Base-by-base conservation (phyloP, 2,797 vertebrate genomes). In the Leptatherina wallacei region DNA sequence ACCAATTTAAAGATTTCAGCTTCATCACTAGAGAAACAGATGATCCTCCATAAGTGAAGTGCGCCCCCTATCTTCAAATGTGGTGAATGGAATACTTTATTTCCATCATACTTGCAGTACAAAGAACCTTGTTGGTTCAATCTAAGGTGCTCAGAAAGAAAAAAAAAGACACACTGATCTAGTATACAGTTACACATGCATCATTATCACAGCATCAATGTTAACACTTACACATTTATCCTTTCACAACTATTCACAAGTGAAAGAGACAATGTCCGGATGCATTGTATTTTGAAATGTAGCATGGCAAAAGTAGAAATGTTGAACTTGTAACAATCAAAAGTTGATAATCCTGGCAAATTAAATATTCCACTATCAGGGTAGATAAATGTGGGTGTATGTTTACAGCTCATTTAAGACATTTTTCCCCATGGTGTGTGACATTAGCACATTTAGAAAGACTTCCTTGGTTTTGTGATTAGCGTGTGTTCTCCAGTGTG, bases 61-160 rank as follows among this genome's bases (percentile, higher is more conserved):
- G 72, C 51, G 9, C 82, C 85, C 71, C 61, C 83, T 73, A 4
- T 58, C 66, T 36, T 10, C 76, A 2, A 44, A 9, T 59, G 58
- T 35, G 40, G 36, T 60, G 47, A 13, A 80, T 1, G 77, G 36
- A 51, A 22, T 11, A 0, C n/a, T 22, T 51, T 22, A 3, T 22
- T 51, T 49, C 8, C 7, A 22, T 10, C 20, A 49, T n/a, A 9
- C 20, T 44, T 44, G 42, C 16, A 42, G 2, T 6, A 44, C 1
- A 22, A 12, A 51, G 9, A 51, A 11, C 20, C 47, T 51, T n/a
- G n/a, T 22, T 51, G 3, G 47, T 22, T 51, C n/a, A 51, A 12
- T 11, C n/a, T 22, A 11, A 22, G 10, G n/a, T 51, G n/a, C 42
- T 47, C 42, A 47, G 44, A 27, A 47, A 7, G 14, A 8, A 16